phyloP scores from a whole-genome alignment of 2,797 vertebrate genomes.

The Enteromius afrohamiltoni region DNA sequence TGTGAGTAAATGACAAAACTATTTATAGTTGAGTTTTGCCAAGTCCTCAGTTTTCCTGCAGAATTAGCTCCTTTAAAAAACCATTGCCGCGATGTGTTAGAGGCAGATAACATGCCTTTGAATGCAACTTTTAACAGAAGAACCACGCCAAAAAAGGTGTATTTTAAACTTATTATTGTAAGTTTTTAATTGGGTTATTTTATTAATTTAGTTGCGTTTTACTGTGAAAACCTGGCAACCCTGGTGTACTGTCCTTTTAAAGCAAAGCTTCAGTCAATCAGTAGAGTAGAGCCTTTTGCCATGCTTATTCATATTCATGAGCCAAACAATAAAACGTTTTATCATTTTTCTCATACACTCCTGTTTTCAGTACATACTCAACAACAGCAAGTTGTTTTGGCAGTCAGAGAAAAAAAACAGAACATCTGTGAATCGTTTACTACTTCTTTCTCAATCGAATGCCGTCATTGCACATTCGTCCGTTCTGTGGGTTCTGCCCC shows the following conservation, averaged over 20 bases:
- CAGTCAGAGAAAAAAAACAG: background rate
- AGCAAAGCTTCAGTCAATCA: background rate
- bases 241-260: background rate
- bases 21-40: background rate
- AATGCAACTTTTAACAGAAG: background rate
- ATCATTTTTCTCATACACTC: background rate
- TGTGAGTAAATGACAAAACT: background rate
- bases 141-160: background rate
- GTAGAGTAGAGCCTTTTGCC: background rate
- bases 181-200: no score
- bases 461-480: background rate
- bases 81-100: no score
- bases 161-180: no score
- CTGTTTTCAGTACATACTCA: background rate
- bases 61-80: no score
- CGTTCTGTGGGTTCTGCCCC: background rate
- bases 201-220: no score
- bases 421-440: constrained; percentile 38
- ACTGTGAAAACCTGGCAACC: background rate
- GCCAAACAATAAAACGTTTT: background rate
- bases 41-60: background rate
- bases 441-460: constrained; percentile 15
- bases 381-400: constrained; percentile 5
- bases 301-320: background rate
- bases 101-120: background rate